Evolutionary conservation across 1,140 invertebrate species (phyloP).

Genomic region (Neelides sp.): DNA sequence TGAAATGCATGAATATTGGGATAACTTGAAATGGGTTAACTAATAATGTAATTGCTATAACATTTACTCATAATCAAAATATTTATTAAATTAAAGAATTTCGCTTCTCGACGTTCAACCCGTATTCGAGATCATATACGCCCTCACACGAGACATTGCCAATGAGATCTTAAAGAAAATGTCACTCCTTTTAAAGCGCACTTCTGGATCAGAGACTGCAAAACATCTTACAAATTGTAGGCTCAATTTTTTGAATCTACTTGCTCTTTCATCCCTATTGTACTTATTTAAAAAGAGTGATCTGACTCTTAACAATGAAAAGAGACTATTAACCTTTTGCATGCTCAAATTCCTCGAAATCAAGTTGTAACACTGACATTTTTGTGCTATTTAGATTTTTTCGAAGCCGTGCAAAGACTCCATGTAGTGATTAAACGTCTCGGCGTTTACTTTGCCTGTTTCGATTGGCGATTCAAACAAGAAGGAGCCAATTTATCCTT

Average conservation of each 20-base stretch:
- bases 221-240: conserved; percentile 3
- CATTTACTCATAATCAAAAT: neutral
- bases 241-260: no score
- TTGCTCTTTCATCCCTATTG: no score
- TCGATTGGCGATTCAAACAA: conserved; percentile 4
- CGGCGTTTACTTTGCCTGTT: neutral
- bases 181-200: neutral
- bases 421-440: neutral
- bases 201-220: neutral
- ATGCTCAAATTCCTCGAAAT: no score
- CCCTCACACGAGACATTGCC: neutral
- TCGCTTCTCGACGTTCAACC: neutral
- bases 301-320: no score
- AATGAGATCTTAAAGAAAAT: conserved; percentile 8
- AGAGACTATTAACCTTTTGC: no score
- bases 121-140: conserved; percentile 4
- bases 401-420: conserved; percentile 5
- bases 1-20: no score
- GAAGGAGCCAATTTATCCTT: conserved; percentile 5
- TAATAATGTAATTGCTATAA: neutral
- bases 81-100: conserved; percentile 1
- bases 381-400: conserved; percentile 1
- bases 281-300: neutral
- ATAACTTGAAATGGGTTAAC: no score
- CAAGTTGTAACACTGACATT: neutral